These are phyloP conservation scores for Drusus annulatus DNA, from an alignment of 1,140 invertebrate species.

Conservation along the genomic window DNA sequence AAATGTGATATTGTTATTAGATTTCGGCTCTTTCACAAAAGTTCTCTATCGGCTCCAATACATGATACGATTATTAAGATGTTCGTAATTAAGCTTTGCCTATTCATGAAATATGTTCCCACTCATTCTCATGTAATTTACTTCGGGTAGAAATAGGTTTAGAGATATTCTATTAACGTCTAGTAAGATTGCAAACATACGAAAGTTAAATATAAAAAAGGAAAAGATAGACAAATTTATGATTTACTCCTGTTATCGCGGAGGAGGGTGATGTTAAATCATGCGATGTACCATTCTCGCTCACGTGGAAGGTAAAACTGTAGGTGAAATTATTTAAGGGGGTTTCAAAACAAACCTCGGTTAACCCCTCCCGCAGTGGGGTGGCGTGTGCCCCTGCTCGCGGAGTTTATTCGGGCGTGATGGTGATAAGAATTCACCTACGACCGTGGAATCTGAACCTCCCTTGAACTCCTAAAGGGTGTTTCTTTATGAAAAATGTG, in stretches of 20 bases:
- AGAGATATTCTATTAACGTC: too few relatives aligned
- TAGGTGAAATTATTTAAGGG: conserved; percentile 33
- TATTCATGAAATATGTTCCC: too few relatives aligned
- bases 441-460: conserved; percentile 28
- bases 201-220: not conserved
- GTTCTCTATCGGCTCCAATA: too few relatives aligned
- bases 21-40: too few relatives aligned
- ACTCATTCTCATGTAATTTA: too few relatives aligned
- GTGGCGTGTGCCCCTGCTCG: not conserved
- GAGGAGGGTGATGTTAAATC: conserved; percentile 31
- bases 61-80: too few relatives aligned
- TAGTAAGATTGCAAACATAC: not conserved
- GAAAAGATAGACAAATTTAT: conserved; percentile 12
- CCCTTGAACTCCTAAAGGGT: conserved; percentile 25
- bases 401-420: conserved; percentile 38
- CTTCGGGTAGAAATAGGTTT: too few relatives aligned
- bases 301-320: conserved; percentile 43
- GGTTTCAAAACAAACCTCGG: conserved; percentile 23
- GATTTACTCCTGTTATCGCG: conserved; percentile 14
- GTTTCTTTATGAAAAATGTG: conserved; percentile 10
- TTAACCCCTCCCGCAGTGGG: conserved; percentile 6
- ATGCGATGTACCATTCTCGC: conserved; percentile 26
- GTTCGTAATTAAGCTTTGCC: too few relatives aligned
- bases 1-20: too few relatives aligned
- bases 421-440: conserved; percentile 43